Base-by-base conservation (phyloP, 2,113 vertebrate species). In the Sterna hirundo region DNA sequence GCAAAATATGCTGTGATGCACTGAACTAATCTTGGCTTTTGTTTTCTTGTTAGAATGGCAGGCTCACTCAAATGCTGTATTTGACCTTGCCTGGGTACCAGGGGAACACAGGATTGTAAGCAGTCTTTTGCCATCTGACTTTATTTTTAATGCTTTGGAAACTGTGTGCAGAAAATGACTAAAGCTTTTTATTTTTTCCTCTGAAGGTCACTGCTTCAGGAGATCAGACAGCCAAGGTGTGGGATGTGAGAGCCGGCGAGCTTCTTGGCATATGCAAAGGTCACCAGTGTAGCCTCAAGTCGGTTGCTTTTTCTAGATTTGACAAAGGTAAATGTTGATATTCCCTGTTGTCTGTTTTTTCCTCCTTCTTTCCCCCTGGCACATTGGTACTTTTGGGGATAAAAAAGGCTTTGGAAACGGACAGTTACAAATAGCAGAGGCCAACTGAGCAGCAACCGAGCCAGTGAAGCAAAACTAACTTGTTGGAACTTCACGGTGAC, bases 201-300 rank as follows among this genome's bases (percentile, higher is more conserved):
- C 87, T 86, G 87, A 97, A 99, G 99, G 99, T 99, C 90, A 99
- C 99, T 30, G 99, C 99, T 75, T 99, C 99, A 23, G 99, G 99
- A 58, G 99, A 99, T 96, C 99, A 99, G 83, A 99, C 98, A 77
- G 99, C 99, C 79, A 98, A 98, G 85, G 97, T 99, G 93, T 99
- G 99, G 99, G 99, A 99, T 38, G 98, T 99, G 57, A 98, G 97
- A 82, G 98, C 98, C 8, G 98, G 99, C 8, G 99, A 99, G 86
- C 97, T 99, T 46, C 97, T 99, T 68, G 99, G 99, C 58, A 97
- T 98, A 34, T 99, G 99, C 96, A 99, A 98, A 98, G 99, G 99
- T 76, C 99, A 99, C 94, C 99, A 99, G 54, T 99, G 99, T 96
- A 99, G 99, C 97, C 98, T 99, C 72, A 99, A 99, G 96, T 99